Percentiles rank a stretch among this genome's conserved stretches.
Evolutionary conservation across 1,140 invertebrate genomes (phyloP).

Genomic region (Zaprionus kolodkinae): DNA sequence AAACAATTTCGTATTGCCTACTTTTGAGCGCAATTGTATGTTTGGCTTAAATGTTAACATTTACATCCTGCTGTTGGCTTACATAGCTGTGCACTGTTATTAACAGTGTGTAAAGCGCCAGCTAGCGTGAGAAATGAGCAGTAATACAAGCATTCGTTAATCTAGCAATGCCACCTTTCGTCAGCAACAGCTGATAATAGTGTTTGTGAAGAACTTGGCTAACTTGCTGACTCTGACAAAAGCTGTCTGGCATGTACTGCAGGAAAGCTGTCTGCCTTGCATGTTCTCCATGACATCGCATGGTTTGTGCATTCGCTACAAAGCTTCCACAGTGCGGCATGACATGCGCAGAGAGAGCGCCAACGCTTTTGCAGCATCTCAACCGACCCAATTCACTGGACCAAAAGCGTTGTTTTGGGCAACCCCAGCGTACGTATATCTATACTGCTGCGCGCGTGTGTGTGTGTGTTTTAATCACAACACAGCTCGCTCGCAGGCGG

Average conservation of each 20-base stretch:
- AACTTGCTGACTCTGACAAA: neutral
- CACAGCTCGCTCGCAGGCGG: constrained; percentile 54
- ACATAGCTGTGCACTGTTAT: neutral
- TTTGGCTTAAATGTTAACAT: neutral
- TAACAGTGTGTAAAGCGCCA: neutral
- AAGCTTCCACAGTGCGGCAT: constrained; percentile 13
- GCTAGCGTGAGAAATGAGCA: neutral
- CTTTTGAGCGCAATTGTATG: no score
- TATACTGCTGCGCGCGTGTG: constrained; percentile 17
- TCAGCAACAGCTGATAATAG: neutral
- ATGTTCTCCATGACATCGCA: neutral
- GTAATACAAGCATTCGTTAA: neutral
- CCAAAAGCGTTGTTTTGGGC: constrained; percentile 42
- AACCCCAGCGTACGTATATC: constrained; percentile 34
- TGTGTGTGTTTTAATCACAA: constrained; percentile 64
- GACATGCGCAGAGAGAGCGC: constrained; percentile 46
- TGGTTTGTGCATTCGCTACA: neutral
- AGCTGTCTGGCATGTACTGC: neutral
- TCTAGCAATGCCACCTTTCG: neutral
- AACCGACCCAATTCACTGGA: constrained; percentile 51
- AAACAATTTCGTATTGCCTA: no score
- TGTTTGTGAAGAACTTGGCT: neutral
- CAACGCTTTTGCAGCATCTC: constrained; percentile 49
- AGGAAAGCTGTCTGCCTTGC: neutral
- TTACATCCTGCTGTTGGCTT: neutral